phyloP scores from a whole-genome alignment of 2,797 vertebrate species.

The Triplophysa yarkandensis region DNA sequence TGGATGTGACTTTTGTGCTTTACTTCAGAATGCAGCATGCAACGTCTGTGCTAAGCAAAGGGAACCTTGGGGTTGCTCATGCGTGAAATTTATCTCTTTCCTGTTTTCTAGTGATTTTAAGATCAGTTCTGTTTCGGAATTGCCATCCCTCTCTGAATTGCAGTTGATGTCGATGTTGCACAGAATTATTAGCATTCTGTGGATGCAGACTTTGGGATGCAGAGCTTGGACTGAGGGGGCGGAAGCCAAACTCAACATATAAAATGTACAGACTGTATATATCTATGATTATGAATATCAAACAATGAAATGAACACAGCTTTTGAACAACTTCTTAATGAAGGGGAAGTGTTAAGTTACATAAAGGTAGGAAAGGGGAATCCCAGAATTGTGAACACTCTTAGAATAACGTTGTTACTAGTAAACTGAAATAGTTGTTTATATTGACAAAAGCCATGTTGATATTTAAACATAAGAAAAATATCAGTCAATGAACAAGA shows the following conservation, averaged over 20 bases:
- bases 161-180: neutral
- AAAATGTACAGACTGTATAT: too few species aligned
- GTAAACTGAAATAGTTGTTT: too few species aligned
- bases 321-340: too few species aligned
- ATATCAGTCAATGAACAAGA: too few species aligned
- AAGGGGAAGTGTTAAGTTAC: too few species aligned
- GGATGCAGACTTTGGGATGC: conserved; percentile 12
- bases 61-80: conserved; percentile 46
- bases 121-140: conserved; percentile 33
- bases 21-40: conserved; percentile 27
- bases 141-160: conserved; percentile 34
- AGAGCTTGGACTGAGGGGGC: neutral
- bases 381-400: too few species aligned
- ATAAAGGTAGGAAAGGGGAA: too few species aligned
- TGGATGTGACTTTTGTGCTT: conserved; percentile 14
- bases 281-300: too few species aligned
- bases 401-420: too few species aligned
- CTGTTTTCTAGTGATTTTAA: conserved; percentile 17
- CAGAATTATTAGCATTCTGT: conserved; percentile 19
- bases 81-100: conserved; percentile 55
- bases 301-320: too few species aligned
- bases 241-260: neutral
- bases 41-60: conserved; percentile 36
- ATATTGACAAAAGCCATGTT: too few species aligned
- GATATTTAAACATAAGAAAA: too few species aligned